Percentiles rank a stretch among this genome's conserved stretches.
Evolutionary conservation across 35 echinoderm and acorn worm genomes (phyloP).

Genomic region (Amphiura filiformis): DNA sequence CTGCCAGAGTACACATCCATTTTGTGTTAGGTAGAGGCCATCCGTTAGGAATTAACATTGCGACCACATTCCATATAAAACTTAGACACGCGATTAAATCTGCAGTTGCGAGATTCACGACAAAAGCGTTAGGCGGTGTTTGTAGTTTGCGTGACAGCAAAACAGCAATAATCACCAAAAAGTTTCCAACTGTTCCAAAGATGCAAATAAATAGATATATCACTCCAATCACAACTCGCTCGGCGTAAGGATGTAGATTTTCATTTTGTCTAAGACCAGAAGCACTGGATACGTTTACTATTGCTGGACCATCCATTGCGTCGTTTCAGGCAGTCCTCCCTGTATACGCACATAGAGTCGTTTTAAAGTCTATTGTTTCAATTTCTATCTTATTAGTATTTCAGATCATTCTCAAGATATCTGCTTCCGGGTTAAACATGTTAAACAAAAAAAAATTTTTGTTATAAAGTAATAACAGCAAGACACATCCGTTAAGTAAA

Average conservation of each 20-base stretch:
- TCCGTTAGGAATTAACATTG: neutral
- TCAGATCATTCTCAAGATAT: too few relatives aligned
- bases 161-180: constrained; percentile 57
- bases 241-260: neutral
- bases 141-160: constrained; percentile 37
- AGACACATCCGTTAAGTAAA: too few relatives aligned
- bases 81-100: constrained; percentile 40
- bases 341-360: too few relatives aligned
- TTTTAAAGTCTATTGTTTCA: too few relatives aligned
- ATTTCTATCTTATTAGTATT: too few relatives aligned
- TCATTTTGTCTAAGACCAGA: too few relatives aligned
- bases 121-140: constrained; percentile 54
- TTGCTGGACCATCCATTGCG: too few relatives aligned
- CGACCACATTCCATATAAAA: constrained; percentile 19
- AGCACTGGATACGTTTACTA: too few relatives aligned
- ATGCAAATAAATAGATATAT: neutral
- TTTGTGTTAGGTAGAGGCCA: neutral
- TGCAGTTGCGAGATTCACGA: constrained; percentile 58
- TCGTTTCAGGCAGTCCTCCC: too few relatives aligned
- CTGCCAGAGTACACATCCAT: neutral
- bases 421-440: too few relatives aligned
- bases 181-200: constrained; percentile 50
- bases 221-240: neutral
- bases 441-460: too few relatives aligned
- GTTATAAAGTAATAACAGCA: too few relatives aligned